A percentile compares a stretch with the other conserved stretches of the same genome.
phyloP scores from a whole-genome alignment of 2,888 invertebrate genomes.

The Meghimatium bilineatum region DNA sequence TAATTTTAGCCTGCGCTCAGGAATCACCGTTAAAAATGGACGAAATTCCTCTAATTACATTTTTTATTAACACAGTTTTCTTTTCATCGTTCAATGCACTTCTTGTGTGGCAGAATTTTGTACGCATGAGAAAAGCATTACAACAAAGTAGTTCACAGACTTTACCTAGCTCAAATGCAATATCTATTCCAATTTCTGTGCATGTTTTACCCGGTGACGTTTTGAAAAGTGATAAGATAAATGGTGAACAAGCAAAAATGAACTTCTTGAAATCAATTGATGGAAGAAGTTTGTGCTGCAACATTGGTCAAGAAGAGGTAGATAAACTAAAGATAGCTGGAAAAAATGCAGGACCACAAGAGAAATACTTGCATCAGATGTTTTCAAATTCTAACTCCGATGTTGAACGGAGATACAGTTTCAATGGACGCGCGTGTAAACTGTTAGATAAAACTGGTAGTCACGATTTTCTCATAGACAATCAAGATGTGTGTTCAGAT shows the following conservation, averaged over 20 bases:
- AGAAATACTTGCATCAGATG: neutral
- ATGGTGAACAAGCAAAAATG: neutral
- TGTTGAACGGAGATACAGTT: neutral
- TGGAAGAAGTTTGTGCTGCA: neutral
- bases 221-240: neutral
- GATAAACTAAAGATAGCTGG: neutral
- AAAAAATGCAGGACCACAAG: neutral
- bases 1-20: conserved; percentile 1
- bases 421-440: neutral
- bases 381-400: neutral
- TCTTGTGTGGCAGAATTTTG: conserved; percentile 6
- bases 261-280: neutral
- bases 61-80: conserved; percentile 3
- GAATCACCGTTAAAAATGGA: conserved; percentile 34
- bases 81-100: neutral
- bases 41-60: conserved; percentile 1
- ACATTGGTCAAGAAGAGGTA: neutral
- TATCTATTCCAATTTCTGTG: neutral
- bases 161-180: neutral
- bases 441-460: neutral
- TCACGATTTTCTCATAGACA: neutral
- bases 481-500: neutral
- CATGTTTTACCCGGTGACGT: neutral
- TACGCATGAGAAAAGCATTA: neutral
- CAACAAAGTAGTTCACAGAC: neutral